Conservation (phyloP, 30 jellyfish, hydroid and myxozoan genomes). For the Cassiopea andromeda region DNA sequence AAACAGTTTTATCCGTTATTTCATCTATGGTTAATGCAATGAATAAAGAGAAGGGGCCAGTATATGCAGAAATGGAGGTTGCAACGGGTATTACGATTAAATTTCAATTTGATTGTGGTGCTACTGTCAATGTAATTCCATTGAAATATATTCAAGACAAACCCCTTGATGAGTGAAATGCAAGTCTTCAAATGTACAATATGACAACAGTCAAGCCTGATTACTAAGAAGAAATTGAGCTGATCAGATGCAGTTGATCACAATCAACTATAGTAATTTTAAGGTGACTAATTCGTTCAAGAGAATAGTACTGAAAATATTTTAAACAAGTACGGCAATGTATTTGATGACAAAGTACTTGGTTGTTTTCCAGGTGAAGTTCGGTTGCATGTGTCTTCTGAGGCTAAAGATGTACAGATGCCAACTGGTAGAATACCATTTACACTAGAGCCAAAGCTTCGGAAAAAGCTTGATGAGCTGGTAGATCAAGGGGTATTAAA, state of each 20-base stretch:
- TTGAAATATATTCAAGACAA: not conserved
- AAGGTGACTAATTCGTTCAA: slow-evolving; percentile 28
- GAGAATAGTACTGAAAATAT: slow-evolving; percentile 8
- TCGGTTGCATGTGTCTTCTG: slow-evolving; percentile 16
- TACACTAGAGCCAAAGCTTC: slow-evolving; percentile 23
- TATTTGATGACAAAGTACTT: slow-evolving; percentile 9
- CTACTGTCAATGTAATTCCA: not conserved
- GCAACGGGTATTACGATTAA: not conserved
- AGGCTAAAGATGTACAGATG: slow-evolving; percentile 25
- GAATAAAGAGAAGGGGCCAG: not conserved
- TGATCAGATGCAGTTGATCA: slow-evolving; percentile 29
- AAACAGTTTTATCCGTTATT: not conserved
- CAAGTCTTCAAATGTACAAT: slow-evolving; percentile 16
- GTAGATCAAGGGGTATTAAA: slow-evolving; percentile 33
- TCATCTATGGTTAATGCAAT: not conserved
- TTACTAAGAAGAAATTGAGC: slow-evolving; percentile 15
- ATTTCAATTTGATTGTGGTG: not conserved
- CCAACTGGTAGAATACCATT: slow-evolving; percentile 46
- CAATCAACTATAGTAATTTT: slow-evolving; percentile 6
- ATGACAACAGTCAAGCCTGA: slow-evolving; percentile 13
- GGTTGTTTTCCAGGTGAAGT: slow-evolving; percentile 45
- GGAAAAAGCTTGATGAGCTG: slow-evolving; percentile 32
- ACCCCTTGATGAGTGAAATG: not conserved
- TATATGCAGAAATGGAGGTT: not conserved
- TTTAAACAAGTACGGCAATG: slow-evolving; percentile 21